These are phyloP conservation scores for Felis chaus DNA, from an alignment of 2,113 vertebrate genomes.

Conservation along the genomic window DNA sequence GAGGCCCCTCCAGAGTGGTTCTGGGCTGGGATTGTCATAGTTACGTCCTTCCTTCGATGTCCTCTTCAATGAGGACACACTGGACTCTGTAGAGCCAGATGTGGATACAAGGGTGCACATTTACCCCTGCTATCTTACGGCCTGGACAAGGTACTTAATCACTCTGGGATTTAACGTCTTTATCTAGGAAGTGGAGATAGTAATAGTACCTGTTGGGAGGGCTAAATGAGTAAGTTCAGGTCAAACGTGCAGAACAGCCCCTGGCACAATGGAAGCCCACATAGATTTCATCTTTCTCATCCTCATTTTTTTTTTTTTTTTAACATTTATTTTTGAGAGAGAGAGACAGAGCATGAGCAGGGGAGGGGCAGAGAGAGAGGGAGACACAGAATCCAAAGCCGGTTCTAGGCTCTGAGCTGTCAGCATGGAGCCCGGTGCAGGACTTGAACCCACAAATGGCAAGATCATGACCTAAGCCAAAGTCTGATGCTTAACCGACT, in stretches of 20 bases:
- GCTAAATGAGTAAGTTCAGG: not conserved
- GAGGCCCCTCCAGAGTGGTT: not conserved
- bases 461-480: no score
- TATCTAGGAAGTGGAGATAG: not conserved
- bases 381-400: no score
- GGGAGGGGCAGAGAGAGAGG: no score
- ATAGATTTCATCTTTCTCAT: not conserved
- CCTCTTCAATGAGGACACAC: not conserved
- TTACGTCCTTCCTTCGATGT: not conserved
- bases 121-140: not conserved
- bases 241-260: not conserved
- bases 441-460: no score
- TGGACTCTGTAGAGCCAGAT: not conserved
- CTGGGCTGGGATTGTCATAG: not conserved
- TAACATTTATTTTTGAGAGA: no score
- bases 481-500: no score
- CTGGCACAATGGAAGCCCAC: not conserved
- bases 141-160: not conserved
- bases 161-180: not conserved
- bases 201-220: not conserved
- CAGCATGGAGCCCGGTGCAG: no score
- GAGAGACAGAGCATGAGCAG: no score
- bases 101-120: not conserved
- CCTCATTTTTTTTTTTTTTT: not conserved
- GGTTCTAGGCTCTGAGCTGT: no score